A percentile compares a stretch with the other conserved stretches of the same genome.
These are phyloP conservation scores for Arion vulgaris DNA, from an alignment of 1,140 invertebrate species.

Conservation along the genomic window DNA sequence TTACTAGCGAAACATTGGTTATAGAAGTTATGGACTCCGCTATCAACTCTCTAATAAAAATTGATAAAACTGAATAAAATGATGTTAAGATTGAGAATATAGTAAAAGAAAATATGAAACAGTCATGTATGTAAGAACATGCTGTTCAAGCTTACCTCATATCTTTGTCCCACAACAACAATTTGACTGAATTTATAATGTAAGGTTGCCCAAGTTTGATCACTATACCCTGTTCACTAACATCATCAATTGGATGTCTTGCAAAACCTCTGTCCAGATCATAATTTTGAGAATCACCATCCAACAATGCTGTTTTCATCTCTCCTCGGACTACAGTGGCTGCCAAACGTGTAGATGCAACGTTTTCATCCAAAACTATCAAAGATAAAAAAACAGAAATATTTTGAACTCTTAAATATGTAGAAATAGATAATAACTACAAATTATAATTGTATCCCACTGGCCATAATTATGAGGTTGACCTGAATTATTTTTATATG, in stretches of 20 bases:
- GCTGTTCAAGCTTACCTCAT: conserved; percentile 82
- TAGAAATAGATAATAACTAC: too few relatives aligned
- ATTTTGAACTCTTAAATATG: too few relatives aligned
- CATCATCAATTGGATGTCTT: conserved; percentile 90
- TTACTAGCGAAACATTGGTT: too few relatives aligned
- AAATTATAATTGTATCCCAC: too few relatives aligned
- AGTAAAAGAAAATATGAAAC: too few relatives aligned
- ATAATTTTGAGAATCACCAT: conserved; percentile 89
- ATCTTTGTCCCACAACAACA: conserved; percentile 96
- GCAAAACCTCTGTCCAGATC: conserved; percentile 95
- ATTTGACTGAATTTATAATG: conserved; percentile 93
- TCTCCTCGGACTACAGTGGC: conserved; percentile 80
- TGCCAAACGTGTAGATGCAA: conserved; percentile 84
- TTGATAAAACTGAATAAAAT: too few relatives aligned
- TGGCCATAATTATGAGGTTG: too few relatives aligned
- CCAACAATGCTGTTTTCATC: conserved; percentile 86
- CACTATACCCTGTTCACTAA: conserved; percentile 80
- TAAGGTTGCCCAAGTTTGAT: conserved; percentile 88
- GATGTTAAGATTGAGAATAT: too few relatives aligned
- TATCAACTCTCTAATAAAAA: too few relatives aligned
- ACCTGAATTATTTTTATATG: too few relatives aligned
- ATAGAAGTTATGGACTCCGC: too few relatives aligned
- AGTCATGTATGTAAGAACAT: too few relatives aligned
- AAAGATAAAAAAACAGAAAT: not conserved
- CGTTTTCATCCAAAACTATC: conserved; percentile 90